Percentiles rank a stretch among this genome's conserved stretches.
Evolutionary conservation across 2,888 invertebrate species (phyloP).

Genomic region (Sphaeridia pumilis): DNA sequence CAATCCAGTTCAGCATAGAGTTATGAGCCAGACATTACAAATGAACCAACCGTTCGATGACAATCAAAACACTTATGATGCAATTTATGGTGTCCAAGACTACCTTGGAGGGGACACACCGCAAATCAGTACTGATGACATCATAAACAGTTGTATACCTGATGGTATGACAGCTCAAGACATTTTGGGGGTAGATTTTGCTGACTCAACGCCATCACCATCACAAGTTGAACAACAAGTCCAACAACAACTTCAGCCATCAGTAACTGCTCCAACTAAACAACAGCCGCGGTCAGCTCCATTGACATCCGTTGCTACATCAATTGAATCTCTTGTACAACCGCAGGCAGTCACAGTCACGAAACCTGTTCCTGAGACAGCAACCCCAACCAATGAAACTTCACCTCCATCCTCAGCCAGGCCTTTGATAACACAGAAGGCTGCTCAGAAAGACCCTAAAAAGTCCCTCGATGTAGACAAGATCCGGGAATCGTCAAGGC

Average conservation of each 20-base stretch:
- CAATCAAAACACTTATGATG: not conserved
- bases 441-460: not conserved
- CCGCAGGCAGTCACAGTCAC: not conserved
- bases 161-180: not conserved
- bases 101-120: not conserved
- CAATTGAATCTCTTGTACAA: too few relatives aligned
- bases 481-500: conserved; percentile 21
- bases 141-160: not conserved
- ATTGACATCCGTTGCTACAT: too few relatives aligned
- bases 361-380: not conserved
- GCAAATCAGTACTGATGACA: not conserved
- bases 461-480: conserved; percentile 12
- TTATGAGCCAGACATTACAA: not conserved
- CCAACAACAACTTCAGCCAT: not conserved
- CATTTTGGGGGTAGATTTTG: not conserved
- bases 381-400: not conserved
- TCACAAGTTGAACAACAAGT: not conserved
- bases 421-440: not conserved
- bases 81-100: not conserved
- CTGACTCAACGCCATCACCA: not conserved
- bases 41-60: not conserved
- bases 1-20: too few relatives aligned
- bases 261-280: not conserved
- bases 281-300: not conserved
- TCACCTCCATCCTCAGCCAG: not conserved